These are phyloP conservation scores for Hestina assimilis DNA, from an alignment of 1,140 invertebrate genomes.

Conservation along the genomic window DNA sequence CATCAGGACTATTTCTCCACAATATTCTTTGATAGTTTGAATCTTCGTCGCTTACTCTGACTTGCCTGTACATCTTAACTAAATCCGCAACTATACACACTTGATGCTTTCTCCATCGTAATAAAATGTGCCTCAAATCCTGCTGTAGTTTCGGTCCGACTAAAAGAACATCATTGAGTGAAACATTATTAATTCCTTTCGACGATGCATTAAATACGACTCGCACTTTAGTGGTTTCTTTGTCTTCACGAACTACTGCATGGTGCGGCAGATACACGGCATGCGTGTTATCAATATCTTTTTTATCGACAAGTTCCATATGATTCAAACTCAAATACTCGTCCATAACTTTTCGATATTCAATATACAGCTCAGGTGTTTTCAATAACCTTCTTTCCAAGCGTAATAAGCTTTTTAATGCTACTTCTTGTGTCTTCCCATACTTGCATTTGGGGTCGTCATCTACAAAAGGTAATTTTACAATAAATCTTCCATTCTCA, in stretches of 20 bases:
- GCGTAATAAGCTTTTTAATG: no score
- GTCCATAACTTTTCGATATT: constrained; percentile 12
- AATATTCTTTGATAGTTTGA: constrained; percentile 44
- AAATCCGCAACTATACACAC: constrained; percentile 57
- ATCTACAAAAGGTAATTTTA: no score
- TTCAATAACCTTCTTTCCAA: no score
- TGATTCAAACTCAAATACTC: constrained; percentile 18
- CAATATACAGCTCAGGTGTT: no score
- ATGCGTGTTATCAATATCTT: constrained; percentile 11
- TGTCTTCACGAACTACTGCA: constrained; percentile 16
- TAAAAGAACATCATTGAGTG: constrained; percentile 14
- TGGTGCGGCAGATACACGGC: constrained; percentile 18
- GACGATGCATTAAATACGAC: constrained; percentile 17
- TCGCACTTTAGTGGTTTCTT: constrained; percentile 7
- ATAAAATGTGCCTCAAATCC: constrained; percentile 43
- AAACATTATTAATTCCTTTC: constrained; percentile 28
- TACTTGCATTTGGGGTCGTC: no score
- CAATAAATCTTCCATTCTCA: no score
- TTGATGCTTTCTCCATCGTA: constrained; percentile 48
- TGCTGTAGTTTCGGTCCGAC: constrained; percentile 24
- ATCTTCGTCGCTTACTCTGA: constrained; percentile 37
- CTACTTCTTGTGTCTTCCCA: no score
- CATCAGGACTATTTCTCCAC: constrained; percentile 31
- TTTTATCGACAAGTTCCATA: constrained; percentile 13
- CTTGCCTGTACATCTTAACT: constrained; percentile 60